Conservation (phyloP, 2,113 vertebrate species). For the Bos taurus region ARS-UCD2.0 NC_037345.1:60904001-60904500, state of each 20-base stretch:
- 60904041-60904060: too few relatives aligned
- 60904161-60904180: fast-evolving
- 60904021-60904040: not conserved
- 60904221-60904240: not conserved
- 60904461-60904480: not conserved
- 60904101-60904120: not conserved
- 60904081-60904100: not conserved
- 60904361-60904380: not conserved
- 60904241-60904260: fast-evolving
- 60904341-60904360: not conserved
- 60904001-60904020: not conserved
- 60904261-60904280: not conserved
- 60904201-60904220: not conserved
- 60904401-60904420: too few relatives aligned
- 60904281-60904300: not conserved
- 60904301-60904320: not conserved
- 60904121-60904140: fast-evolving
- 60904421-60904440: not conserved
- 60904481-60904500: too few relatives aligned
- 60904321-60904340: fast-evolving
- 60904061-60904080: not conserved
- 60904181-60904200: not conserved
- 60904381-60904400: not conserved
- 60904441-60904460: not conserved
- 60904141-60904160: not conserved